Conservation (phyloP, 2,113 vertebrate genomes). For the Himantopus leucocephalus region DNA sequence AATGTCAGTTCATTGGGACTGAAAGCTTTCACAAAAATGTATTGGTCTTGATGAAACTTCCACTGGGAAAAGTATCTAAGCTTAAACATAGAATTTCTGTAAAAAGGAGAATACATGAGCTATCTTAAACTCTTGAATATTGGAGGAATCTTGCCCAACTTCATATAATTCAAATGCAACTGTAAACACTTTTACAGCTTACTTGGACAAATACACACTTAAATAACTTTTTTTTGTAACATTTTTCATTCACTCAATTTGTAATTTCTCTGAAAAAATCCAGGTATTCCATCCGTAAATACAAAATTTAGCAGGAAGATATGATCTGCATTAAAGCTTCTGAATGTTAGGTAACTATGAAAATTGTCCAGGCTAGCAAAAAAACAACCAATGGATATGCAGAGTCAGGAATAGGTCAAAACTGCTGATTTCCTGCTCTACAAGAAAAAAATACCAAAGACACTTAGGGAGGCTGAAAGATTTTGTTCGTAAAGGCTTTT, state of each 20-base stretch:
- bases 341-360: neutral
- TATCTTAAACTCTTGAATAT: neutral
- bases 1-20: neutral
- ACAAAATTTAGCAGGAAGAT: neutral
- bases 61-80: neutral
- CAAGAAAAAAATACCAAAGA: neutral
- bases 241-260: neutral
- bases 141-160: neutral
- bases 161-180: neutral
- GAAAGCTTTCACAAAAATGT: neutral
- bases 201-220: neutral
- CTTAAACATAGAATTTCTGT: neutral
- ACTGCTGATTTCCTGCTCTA: neutral
- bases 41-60: neutral
- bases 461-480: too few species aligned
- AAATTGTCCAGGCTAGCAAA: neutral
- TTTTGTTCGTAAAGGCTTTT: neutral
- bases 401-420: neutral
- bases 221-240: neutral
- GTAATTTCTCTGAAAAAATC: neutral
- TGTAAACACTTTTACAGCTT: neutral
- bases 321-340: neutral
- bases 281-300: neutral
- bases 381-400: neutral
- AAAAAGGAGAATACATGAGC: accelerated